These are phyloP conservation scores for Smittia sp. DNA, from an alignment of 2,888 invertebrate genomes.

Conservation along the genomic window DNA sequence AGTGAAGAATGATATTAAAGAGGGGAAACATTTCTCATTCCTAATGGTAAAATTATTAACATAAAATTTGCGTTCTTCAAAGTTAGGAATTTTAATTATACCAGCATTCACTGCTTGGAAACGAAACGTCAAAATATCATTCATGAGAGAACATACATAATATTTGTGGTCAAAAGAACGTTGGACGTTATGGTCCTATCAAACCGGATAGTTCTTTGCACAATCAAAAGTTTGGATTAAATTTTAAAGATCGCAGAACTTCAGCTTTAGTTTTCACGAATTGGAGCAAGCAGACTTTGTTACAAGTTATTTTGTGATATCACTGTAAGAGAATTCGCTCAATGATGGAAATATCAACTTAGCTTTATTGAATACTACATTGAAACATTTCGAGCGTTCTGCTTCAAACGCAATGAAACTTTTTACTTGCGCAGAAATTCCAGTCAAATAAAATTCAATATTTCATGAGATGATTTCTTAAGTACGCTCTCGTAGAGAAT, in stretches of 20 bases:
- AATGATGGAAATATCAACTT: no score
- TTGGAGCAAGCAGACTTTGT: no score
- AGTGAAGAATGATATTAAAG: background rate
- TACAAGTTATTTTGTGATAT: no score
- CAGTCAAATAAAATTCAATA: constrained; percentile 35
- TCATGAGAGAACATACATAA: background rate
- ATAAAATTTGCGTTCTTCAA: no score
- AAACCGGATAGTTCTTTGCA: background rate
- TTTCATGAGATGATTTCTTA: constrained; percentile 36
- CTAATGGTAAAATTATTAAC: constrained; percentile 10
- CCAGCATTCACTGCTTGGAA: no score
- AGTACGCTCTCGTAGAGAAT: background rate
- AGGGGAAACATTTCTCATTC: background rate
- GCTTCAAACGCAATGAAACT: background rate
- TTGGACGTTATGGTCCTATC: background rate
- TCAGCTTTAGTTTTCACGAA: constrained; percentile 22
- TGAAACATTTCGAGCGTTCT: background rate
- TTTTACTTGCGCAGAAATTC: background rate
- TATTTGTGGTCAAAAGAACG: constrained; percentile 2
- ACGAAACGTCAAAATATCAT: background rate
- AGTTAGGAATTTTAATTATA: no score
- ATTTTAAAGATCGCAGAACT: background rate
- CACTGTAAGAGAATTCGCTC: no score
- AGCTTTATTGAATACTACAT: no score
- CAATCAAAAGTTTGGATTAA: background rate